Percentiles rank a stretch among this genome's conserved stretches.
phyloP scores from a whole-genome alignment of 2,797 vertebrate genomes.

The Danio choprae region DNA sequence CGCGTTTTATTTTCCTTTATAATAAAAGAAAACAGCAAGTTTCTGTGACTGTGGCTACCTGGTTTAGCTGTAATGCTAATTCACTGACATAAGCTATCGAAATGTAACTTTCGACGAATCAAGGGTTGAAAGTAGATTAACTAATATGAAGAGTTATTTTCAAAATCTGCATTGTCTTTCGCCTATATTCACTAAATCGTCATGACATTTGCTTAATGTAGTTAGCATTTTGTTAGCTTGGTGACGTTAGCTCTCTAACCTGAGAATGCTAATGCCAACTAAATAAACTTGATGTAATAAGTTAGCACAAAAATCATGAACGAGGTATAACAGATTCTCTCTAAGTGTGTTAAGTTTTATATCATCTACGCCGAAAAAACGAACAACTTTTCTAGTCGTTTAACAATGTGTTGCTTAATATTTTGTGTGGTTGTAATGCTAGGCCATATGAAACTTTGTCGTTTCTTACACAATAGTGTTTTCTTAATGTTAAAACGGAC shows the following conservation, averaged over 20 bases:
- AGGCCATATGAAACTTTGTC: conserved; percentile 22
- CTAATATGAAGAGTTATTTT: background rate
- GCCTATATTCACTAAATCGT: background rate
- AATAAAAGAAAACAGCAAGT: background rate
- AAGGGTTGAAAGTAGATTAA: background rate
- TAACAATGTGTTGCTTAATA: conserved; percentile 7
- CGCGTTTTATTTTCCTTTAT: background rate
- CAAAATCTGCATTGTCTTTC: background rate
- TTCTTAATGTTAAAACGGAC: background rate
- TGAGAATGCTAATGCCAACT: background rate
- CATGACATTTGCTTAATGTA: background rate
- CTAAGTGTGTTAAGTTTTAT: background rate
- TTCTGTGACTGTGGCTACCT: conserved; percentile 32
- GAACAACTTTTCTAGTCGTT: background rate
- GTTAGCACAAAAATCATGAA: background rate
- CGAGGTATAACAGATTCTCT: background rate
- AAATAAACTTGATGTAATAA: background rate
- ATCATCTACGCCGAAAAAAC: background rate
- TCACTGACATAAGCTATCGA: background rate
- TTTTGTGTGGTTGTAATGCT: conserved; percentile 6
- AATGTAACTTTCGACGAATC: background rate
- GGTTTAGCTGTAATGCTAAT: conserved; percentile 22
- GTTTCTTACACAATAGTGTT: background rate
- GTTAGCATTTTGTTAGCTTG: conserved; percentile 1
- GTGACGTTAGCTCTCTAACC: background rate